These are phyloP conservation scores for Acanthisitta chloris DNA, from an alignment of 2,113 vertebrate genomes.

Conservation along the genomic window DNA sequence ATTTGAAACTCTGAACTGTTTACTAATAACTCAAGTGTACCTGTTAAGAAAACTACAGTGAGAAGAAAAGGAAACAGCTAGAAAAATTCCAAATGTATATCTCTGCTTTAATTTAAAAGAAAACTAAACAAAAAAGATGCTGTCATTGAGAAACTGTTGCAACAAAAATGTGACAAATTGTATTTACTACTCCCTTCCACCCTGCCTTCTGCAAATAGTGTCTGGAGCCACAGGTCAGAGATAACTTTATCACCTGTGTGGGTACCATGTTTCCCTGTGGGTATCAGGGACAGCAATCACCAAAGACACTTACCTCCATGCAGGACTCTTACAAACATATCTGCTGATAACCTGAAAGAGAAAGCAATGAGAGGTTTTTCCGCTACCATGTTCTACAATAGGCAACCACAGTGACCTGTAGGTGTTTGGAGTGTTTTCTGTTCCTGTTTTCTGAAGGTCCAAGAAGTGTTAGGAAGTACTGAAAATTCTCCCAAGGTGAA, in stretches of 20 bases:
- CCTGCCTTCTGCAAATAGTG: neutral
- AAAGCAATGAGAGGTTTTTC: neutral
- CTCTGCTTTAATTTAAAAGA: neutral
- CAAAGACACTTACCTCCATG: neutral
- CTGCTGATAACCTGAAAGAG: neutral
- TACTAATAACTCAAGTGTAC: neutral
- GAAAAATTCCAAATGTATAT: fast-evolving
- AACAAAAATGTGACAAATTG: neutral
- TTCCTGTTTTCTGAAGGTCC: neutral
- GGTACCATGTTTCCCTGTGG: neutral
- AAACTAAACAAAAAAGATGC: neutral
- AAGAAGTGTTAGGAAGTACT: neutral
- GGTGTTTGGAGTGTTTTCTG: neutral
- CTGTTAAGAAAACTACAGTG: neutral
- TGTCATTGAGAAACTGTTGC: neutral
- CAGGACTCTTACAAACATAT: neutral
- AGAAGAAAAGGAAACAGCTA: neutral
- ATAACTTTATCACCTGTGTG: neutral
- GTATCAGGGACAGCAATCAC: neutral
- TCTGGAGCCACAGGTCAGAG: neutral
- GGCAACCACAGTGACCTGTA: neutral
- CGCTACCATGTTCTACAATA: neutral
- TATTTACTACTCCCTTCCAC: neutral
- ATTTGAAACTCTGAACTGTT: neutral
- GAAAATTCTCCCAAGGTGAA: neutral